These are phyloP conservation scores for Xiphydria camelus DNA, from an alignment of 2,888 invertebrate genomes.

Conservation along the genomic window DNA sequence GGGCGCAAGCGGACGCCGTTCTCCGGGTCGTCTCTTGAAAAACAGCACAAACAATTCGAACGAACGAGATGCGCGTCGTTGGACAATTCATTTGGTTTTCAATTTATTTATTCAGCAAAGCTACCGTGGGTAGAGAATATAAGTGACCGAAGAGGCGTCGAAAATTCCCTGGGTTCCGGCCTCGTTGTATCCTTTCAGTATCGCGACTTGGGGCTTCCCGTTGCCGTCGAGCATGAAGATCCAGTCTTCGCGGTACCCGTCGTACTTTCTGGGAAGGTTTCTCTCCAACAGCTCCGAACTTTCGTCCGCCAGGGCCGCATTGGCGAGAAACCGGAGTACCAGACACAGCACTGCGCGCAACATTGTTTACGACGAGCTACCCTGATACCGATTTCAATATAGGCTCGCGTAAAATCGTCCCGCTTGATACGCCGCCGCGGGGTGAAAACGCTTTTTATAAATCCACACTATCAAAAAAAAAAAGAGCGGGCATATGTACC, in stretches of 20 bases:
- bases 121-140: slow-evolving; percentile 50
- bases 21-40: slow-evolving; percentile 38
- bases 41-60: too few relatives aligned
- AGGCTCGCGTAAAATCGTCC: neutral
- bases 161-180: slow-evolving; percentile 34
- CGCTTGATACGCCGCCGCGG: too few relatives aligned
- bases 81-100: neutral
- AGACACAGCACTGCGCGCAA: neutral
- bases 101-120: too few relatives aligned
- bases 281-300: slow-evolving; percentile 19
- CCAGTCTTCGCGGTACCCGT: slow-evolving; percentile 55
- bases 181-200: slow-evolving; percentile 41
- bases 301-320: slow-evolving; percentile 7
- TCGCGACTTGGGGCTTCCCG: slow-evolving; percentile 52
- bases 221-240: slow-evolving; percentile 57
- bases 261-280: slow-evolving; percentile 44
- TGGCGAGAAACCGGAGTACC: neutral
- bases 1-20: slow-evolving; percentile 39
- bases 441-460: slow-evolving; percentile 30
- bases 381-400: too few relatives aligned
- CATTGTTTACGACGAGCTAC: neutral
- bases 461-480: slow-evolving; percentile 30
- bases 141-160: slow-evolving; percentile 38
- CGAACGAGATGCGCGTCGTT: too few relatives aligned
- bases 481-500: slow-evolving; percentile 20